Evolutionary conservation across 2,797 vertebrate species (phyloP).

Genomic region (Muscicapa comitata): DNA sequence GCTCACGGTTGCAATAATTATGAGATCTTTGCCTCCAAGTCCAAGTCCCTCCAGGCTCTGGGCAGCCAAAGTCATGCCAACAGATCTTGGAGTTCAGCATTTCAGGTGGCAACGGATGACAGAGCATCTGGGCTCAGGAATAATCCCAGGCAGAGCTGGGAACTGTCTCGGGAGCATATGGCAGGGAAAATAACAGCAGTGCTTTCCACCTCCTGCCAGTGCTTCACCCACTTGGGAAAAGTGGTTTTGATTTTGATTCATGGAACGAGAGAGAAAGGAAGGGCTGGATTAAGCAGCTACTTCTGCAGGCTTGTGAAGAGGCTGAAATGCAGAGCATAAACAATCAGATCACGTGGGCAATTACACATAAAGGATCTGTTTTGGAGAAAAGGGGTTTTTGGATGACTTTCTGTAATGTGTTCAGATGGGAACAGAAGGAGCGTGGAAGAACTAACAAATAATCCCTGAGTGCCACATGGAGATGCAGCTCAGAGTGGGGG

Average conservation of each 20-base stretch:
- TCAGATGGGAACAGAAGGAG: not conserved
- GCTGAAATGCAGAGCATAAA: conserved; percentile 26
- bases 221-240: conserved; percentile 31
- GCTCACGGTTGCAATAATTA: not conserved
- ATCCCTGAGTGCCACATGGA: not conserved
- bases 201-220: not conserved
- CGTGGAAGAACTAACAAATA: not conserved
- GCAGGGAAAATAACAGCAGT: conserved; percentile 59
- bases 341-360: not conserved
- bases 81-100: not conserved
- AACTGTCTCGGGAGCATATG: conserved; percentile 43
- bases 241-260: not conserved
- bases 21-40: not conserved
- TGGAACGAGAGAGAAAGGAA: not conserved
- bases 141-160: conserved; percentile 30
- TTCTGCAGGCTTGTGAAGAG: conserved; percentile 15
- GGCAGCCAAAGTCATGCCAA: not conserved
- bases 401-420: not conserved
- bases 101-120: conserved; percentile 24
- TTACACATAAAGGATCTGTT: not conserved
- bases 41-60: conserved; percentile 32
- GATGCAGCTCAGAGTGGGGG: not conserved
- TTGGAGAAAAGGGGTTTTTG: not conserved
- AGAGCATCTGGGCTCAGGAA: conserved; percentile 23
- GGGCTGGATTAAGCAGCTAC: not conserved